phyloP scores from a whole-genome alignment of 2,888 invertebrate species.

The Oithona nana region DNA sequence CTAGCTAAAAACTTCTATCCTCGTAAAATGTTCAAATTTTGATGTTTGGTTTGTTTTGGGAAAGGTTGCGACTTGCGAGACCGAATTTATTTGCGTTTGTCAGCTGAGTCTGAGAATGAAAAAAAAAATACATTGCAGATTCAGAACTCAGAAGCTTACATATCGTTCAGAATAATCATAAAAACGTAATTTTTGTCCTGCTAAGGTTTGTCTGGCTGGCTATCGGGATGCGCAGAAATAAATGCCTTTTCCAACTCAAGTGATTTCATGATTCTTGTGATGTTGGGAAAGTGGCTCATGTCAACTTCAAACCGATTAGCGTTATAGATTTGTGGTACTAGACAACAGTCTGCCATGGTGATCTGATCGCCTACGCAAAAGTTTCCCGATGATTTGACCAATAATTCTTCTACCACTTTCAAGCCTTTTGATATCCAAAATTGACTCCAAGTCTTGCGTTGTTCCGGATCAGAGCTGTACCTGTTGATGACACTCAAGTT shows the following conservation, averaged over 20 bases:
- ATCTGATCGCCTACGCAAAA: conserved; percentile 86
- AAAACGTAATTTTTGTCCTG: no score
- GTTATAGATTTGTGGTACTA: conserved; percentile 88
- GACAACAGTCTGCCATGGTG: conserved; percentile 79
- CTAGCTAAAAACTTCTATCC: no score
- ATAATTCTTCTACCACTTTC: conserved; percentile 33
- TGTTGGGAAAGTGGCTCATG: conserved; percentile 67
- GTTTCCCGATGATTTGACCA: conserved; percentile 64
- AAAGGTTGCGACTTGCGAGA: no score
- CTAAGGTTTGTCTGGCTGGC: conserved; percentile 86
- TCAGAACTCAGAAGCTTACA: no score
- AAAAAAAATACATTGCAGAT: no score
- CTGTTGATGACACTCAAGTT: conserved; percentile 70
- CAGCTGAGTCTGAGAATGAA: no score
- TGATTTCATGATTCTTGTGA: conserved; percentile 64
- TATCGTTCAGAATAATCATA: no score
- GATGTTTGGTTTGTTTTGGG: no score
- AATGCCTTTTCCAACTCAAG: conserved; percentile 74
- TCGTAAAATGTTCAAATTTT: no score
- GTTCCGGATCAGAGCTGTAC: conserved; percentile 42
- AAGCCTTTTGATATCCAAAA: conserved; percentile 82
- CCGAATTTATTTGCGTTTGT: no score
- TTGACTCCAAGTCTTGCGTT: conserved; percentile 78
- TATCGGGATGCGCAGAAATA: conserved; percentile 69
- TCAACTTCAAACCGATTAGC: conserved; percentile 86